These are phyloP conservation scores for Magallana ariakensis DNA, from an alignment of 1,140 invertebrate species.

Conservation along the genomic window DNA sequence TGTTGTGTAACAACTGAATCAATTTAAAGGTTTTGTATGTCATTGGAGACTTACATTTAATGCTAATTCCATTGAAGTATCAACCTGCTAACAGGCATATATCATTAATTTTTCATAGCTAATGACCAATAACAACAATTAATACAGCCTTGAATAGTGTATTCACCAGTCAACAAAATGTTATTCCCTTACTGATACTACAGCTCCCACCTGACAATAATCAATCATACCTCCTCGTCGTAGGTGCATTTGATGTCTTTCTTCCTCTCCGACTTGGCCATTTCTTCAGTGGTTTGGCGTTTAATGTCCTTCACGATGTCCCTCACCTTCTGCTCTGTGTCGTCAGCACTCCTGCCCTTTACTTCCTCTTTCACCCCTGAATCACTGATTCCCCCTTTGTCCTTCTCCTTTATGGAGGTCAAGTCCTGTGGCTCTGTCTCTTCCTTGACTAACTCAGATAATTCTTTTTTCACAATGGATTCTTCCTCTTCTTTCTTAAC, in stretches of 20 bases:
- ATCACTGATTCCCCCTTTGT: conserved; percentile 34
- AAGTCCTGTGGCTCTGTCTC: conserved; percentile 28
- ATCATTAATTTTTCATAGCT: too few species aligned
- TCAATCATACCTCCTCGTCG: conserved; percentile 14
- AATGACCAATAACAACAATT: too few species aligned
- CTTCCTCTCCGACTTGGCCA: conserved; percentile 43
- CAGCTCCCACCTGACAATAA: not conserved
- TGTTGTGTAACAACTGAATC: not conserved
- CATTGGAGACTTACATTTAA: too few species aligned
- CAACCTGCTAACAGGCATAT: too few species aligned
- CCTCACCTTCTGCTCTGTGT: conserved; percentile 42
- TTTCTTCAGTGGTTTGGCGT: conserved; percentile 26
- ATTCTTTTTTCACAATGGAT: conserved; percentile 58
- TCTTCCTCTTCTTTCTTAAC: conserved; percentile 62
- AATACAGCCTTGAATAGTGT: too few species aligned
- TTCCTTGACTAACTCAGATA: conserved; percentile 50
- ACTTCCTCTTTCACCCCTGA: conserved; percentile 64
- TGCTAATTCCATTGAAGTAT: too few species aligned
- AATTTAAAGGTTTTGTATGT: too few species aligned
- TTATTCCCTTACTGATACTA: not conserved
- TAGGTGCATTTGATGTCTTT: not conserved
- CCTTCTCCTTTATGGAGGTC: conserved; percentile 26
- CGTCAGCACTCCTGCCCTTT: conserved; percentile 23
- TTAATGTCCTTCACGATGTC: conserved; percentile 47
- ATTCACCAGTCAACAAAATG: too few species aligned